phyloP scores from a whole-genome alignment of 2,888 invertebrate genomes.

The Opisthograptis luteolata region DNA sequence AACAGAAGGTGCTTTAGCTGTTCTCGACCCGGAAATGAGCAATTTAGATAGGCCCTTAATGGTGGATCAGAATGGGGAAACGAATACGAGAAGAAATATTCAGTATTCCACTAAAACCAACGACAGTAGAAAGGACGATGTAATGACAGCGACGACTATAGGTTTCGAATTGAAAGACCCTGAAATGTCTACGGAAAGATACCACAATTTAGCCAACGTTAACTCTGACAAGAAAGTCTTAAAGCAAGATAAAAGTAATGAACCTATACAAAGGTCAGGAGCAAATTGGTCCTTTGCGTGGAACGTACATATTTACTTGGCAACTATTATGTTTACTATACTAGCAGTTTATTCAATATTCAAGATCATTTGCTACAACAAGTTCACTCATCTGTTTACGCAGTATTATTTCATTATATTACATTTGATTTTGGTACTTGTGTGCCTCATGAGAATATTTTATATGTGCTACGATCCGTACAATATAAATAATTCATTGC shows the following conservation, averaged over 20 bases:
- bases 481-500: slow-evolving; percentile 92
- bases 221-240: slow-evolving; percentile 80
- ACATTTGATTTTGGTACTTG: slow-evolving; percentile 91
- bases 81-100: slow-evolving; percentile 78
- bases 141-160: slow-evolving; percentile 73
- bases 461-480: slow-evolving; percentile 97
- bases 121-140: slow-evolving; percentile 69
- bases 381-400: slow-evolving; percentile 93
- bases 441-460: slow-evolving; percentile 92
- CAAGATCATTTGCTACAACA: slow-evolving; percentile 93
- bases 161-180: slow-evolving; percentile 78
- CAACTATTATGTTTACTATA: slow-evolving; percentile 93
- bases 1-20: slow-evolving; percentile 79
- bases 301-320: slow-evolving; percentile 95
- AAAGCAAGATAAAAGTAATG: slow-evolving; percentile 71
- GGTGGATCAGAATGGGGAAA: slow-evolving; percentile 75
- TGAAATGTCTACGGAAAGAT: slow-evolving; percentile 81
- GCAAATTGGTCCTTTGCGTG: slow-evolving; percentile 93
- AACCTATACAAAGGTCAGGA: slow-evolving; percentile 76
- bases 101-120: slow-evolving; percentile 77
- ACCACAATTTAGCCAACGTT: slow-evolving; percentile 85
- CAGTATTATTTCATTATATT: slow-evolving; percentile 95
- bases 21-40: slow-evolving; percentile 80
- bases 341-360: slow-evolving; percentile 93
- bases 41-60: slow-evolving; percentile 80